Evolutionary conservation across 2,888 invertebrate genomes (phyloP).

Genomic region (Stenotaenia linearis): DNA sequence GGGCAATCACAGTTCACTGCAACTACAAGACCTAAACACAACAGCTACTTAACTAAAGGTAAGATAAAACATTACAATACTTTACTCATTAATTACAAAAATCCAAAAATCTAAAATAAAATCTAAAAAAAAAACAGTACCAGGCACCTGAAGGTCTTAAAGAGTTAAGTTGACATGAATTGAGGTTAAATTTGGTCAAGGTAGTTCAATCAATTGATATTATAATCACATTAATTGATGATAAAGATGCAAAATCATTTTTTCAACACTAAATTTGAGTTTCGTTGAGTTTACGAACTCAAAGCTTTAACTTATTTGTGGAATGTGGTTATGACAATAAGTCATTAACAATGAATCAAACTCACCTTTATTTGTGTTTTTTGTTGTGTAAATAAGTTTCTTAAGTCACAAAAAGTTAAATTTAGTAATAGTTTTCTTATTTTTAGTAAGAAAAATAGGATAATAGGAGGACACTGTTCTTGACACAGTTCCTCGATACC

Average conservation of each 20-base stretch:
- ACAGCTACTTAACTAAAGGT: background rate
- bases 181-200: conserved; percentile 1
- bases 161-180: background rate
- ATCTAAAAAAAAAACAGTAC: background rate
- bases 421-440: background rate
- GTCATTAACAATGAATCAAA: too few relatives aligned
- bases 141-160: background rate
- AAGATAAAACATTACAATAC: background rate
- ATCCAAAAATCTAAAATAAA: background rate
- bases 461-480: background rate
- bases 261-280: background rate
- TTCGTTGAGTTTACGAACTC: background rate
- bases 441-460: background rate
- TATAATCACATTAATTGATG: background rate
- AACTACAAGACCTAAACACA: background rate
- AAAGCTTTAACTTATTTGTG: background rate
- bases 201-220: background rate
- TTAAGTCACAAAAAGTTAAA: background rate
- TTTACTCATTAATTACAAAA: background rate
- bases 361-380: background rate
- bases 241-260: background rate
- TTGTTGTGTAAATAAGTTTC: background rate
- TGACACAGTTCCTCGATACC: background rate
- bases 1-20: background rate
- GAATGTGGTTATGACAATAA: background rate